Conservation (phyloP, 2,113 vertebrate genomes). For the Danio rerio region GRCz12tu NC_133190.1:17900501-17901000, state of each 20-base stretch:
- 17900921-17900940: not conserved
- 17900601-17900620: not conserved
- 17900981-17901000: not conserved
- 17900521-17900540: not conserved
- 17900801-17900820: not conserved
- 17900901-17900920: not conserved
- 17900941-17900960: not conserved
- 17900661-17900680: not conserved
- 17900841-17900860: not conserved
- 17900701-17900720: not conserved
- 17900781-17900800: not conserved
- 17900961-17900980: not conserved
- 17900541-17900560: not conserved
- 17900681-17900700: not conserved
- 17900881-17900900: not conserved
- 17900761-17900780: not conserved
- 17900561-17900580: not conserved
- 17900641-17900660: not conserved
- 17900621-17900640: conserved; percentile 31
- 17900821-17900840: conserved; percentile 10
- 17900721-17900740: not conserved
- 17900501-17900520: not conserved
- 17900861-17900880: not conserved
- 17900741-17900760: not conserved
- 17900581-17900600: not conserved